Base-by-base conservation (phyloP, 1,140 invertebrate genomes). In the Chrysopa pallens region DNA sequence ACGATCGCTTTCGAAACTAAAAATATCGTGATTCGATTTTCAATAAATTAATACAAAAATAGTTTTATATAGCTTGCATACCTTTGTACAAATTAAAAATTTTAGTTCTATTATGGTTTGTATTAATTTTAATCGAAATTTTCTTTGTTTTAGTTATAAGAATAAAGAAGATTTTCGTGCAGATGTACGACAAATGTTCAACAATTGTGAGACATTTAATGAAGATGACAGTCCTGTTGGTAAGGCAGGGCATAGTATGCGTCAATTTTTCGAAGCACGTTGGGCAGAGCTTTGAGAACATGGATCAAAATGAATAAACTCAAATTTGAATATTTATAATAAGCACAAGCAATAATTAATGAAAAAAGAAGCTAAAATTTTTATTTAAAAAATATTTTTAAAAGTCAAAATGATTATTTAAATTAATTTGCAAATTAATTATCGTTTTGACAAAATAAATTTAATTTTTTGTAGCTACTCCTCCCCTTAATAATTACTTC, bases 181-280 rank as follows among this genome's bases (percentile, higher is more conserved):
- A 9, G 91, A 97, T 65, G 80, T 90, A 12, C 75, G 86, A 4
- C 77, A 91, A 46, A 92, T 97, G 51, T 95, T 95, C 67, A 83
- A 87, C 62, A 96, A 97, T 64, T 97, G 92, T 66, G 88, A 94
- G 62, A 85, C 86, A 39, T 97, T 95, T 68, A 97, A 97, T 63
- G 92, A 97, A 64, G 91, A 96, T 60, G 86, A 95, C 63, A 93
- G 87, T 50, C 88, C 90, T 0, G 90, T 96, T 27, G 92, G 91
- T 2, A 85, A 90, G 56, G 89, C 91, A 6, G 91, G 91, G 6
- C 89, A 94, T 59, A 77, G 73, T 48, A 83, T 97, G 78, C 64
- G 88, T 40, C 76, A 81, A 57, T 92, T 89, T 69, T 95, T 95
- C 62, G 87, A 94, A 61, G 73, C 74, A 29, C 72, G 83, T 29